phyloP scores from a whole-genome alignment of 1,140 invertebrate species.

The Drosophila kanapiae region DNA sequence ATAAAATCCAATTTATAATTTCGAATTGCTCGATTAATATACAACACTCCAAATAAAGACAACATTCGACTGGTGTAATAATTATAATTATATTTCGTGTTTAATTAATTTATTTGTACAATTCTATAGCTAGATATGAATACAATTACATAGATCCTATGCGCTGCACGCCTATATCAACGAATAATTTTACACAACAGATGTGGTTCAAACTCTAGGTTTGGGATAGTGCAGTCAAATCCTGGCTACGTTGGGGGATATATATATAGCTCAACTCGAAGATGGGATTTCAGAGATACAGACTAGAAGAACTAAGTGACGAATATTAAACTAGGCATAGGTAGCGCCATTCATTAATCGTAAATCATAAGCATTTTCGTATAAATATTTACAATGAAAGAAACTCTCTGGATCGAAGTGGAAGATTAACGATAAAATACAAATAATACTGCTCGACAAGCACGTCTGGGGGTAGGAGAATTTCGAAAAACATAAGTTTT shows the following conservation, averaged over 20 bases:
- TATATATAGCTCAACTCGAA: slow-evolving; percentile 57
- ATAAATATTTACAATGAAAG: slow-evolving; percentile 71
- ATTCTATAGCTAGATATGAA: slow-evolving; percentile 68
- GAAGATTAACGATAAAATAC: slow-evolving; percentile 49
- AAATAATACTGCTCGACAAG: slow-evolving; percentile 80
- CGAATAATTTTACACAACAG: slow-evolving; percentile 28
- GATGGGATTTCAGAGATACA: slow-evolving; percentile 74
- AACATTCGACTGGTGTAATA: slow-evolving; percentile 47
- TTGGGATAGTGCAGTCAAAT: slow-evolving; percentile 57
- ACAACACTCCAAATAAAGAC: slow-evolving; percentile 4
- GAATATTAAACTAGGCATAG: slow-evolving; percentile 75
- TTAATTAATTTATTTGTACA: slow-evolving; percentile 82
- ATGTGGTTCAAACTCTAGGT: slow-evolving; percentile 28
- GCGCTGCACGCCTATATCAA: slow-evolving; percentile 38
- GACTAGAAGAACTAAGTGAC: slow-evolving; percentile 83
- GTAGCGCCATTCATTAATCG: slow-evolving; percentile 65
- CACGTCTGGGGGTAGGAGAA: slow-evolving; percentile 51
- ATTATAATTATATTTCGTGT: slow-evolving; percentile 70
- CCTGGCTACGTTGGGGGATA: slow-evolving; percentile 31
- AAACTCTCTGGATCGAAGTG: slow-evolving; percentile 46
- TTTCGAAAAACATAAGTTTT: slow-evolving; percentile 39
- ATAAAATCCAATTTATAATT: too few species aligned
- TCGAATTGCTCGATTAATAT: too few species aligned
- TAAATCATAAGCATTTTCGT: slow-evolving; percentile 55
- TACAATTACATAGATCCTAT: slow-evolving; percentile 62